Evolutionary conservation across 2,797 vertebrate genomes (phyloP).

Genomic region (Chrysocyon brachyurus): DNA sequence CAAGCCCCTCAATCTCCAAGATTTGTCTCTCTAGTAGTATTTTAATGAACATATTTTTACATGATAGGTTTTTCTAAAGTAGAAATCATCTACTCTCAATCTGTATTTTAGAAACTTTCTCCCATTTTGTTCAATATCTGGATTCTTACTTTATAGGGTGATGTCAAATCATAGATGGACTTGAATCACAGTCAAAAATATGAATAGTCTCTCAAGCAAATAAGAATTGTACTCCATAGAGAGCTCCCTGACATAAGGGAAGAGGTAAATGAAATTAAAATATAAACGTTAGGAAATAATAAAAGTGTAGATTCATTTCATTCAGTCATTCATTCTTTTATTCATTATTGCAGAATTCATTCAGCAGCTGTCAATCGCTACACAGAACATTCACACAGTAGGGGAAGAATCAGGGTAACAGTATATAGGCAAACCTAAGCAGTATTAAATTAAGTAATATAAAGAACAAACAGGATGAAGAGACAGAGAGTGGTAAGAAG

Average conservation of each 20-base stretch:
- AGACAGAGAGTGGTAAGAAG: neutral
- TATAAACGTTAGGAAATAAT: neutral
- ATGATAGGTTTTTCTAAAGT: no score
- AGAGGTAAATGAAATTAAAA: neutral
- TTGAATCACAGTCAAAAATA: neutral
- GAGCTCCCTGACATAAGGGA: neutral
- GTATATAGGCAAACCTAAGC: neutral
- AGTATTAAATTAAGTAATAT: neutral
- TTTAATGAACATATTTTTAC: no score
- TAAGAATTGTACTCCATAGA: neutral
- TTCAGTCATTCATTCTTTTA: neutral
- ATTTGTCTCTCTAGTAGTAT: no score
- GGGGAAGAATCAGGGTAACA: neutral
- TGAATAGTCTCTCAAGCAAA: constrained; percentile 8
- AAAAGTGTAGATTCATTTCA: neutral
- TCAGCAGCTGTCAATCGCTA: neutral
- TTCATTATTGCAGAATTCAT: neutral
- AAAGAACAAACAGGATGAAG: neutral
- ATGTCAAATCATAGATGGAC: neutral
- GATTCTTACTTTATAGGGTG: neutral
- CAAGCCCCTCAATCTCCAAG: no score
- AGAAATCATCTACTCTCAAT: no score
- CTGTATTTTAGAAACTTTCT: no score
- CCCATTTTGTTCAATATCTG: no score
- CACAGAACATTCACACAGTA: neutral